A percentile compares a stretch with the other conserved stretches of the same genome.
Conservation (phyloP, 2,888 invertebrate species). For the Torymus aiolomorphi region DNA sequence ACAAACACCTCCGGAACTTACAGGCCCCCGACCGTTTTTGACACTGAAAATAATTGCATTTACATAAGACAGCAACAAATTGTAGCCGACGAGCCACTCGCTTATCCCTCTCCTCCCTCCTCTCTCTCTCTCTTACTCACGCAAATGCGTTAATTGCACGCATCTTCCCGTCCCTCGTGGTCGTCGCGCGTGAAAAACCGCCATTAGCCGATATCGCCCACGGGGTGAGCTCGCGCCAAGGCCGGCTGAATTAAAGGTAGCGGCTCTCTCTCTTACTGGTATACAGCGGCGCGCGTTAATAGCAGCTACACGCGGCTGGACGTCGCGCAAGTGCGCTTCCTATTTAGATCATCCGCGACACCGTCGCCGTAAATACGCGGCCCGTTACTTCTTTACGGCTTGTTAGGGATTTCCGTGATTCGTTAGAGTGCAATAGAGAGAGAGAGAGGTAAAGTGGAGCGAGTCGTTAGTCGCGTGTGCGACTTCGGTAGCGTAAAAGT, state of each 20-base stretch:
- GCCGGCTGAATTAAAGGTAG: no score
- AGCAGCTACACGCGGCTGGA: neutral
- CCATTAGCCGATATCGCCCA: no score
- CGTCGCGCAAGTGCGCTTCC: neutral
- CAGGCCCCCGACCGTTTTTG: neutral
- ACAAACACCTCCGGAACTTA: neutral
- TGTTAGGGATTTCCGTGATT: slow-evolving; percentile 34
- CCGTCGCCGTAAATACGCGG: neutral
- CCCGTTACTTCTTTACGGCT: slow-evolving; percentile 20
- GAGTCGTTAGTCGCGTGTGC: slow-evolving; percentile 6
- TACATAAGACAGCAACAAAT: slow-evolving; percentile 18
- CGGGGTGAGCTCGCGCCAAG: no score
- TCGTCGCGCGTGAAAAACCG: no score
- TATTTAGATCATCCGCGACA: slow-evolving; percentile 29
- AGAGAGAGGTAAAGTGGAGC: neutral
- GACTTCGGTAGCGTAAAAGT: no score
- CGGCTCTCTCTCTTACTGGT: no score
- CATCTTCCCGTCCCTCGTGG: no score
- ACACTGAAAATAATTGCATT: slow-evolving; percentile 34
- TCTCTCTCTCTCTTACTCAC: no score
- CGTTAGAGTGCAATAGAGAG: slow-evolving; percentile 8
- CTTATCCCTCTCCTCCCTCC: no score
- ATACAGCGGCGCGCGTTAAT: no score
- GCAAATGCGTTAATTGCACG: neutral
- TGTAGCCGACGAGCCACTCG: neutral